Percentiles rank a stretch among this genome's conserved stretches.
phyloP scores from a whole-genome alignment of 2,113 vertebrate species.

The Xyrauchen texanus region DNA sequence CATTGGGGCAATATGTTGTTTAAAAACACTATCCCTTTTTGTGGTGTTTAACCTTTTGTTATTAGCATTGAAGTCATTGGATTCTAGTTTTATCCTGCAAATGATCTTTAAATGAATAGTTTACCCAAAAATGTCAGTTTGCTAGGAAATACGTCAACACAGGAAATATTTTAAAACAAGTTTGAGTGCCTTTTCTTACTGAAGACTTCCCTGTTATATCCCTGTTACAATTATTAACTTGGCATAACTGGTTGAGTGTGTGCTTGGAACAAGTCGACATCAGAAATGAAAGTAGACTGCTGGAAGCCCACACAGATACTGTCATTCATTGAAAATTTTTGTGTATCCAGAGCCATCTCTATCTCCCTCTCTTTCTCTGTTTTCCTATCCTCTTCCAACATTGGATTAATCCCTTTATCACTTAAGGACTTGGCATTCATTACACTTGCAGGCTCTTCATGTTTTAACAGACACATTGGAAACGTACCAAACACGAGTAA shows the following conservation, averaged over 20 bases:
- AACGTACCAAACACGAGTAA: slow-evolving; percentile 20
- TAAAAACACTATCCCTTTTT: too few relatives aligned
- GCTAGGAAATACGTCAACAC: too few relatives aligned
- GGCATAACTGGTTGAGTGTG: slow-evolving; percentile 49
- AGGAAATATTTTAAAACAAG: neutral
- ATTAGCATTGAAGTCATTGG: too few relatives aligned
- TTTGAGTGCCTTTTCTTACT: neutral
- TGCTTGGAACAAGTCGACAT: slow-evolving; percentile 63
- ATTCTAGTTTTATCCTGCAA: too few relatives aligned
- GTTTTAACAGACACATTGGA: slow-evolving; percentile 2
- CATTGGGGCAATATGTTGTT: neutral
- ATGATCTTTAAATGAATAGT: too few relatives aligned
- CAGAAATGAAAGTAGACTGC: slow-evolving; percentile 67
- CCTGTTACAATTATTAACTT: slow-evolving; percentile 61
- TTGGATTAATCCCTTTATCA: slow-evolving; percentile 37
- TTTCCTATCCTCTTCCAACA: slow-evolving; percentile 34
- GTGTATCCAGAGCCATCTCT: slow-evolving; percentile 65
- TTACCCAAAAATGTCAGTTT: too few relatives aligned
- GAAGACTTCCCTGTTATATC: slow-evolving; percentile 25
- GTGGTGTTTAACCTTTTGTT: too few relatives aligned
- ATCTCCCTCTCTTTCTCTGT: slow-evolving; percentile 46
- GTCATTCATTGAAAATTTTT: slow-evolving; percentile 71
- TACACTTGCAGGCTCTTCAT: slow-evolving; percentile 3
- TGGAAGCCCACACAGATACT: slow-evolving; percentile 65
- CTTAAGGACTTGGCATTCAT: slow-evolving; percentile 14